Base-by-base conservation (phyloP, 2,888 invertebrate species). In the Catocala sponsa region DNA sequence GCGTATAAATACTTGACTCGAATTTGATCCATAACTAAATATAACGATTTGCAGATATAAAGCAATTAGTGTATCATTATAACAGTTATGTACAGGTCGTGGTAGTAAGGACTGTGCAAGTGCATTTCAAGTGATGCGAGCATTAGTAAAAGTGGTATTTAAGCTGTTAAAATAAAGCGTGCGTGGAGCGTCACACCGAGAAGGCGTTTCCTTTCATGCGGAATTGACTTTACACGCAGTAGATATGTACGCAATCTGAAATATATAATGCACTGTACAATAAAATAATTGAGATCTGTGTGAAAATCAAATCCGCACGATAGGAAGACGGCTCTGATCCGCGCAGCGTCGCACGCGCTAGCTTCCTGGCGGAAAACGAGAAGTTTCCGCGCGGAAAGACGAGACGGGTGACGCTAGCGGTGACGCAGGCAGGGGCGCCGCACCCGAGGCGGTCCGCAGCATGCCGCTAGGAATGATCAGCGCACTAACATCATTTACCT, bases 401-500 rank as follows among this genome's bases (percentile, higher is more conserved):
- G 15, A 33, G 32, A 5, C 0, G 7, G 41, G 32, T 25, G 49
- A 32, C 49, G 32, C 47, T 61, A 54, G 48, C 55, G 58, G 62
- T 43, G 60, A 55, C 58, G 52, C 48, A 51, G 55, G 66, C 51
- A 11, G 43, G 76, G 78, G 73, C 83, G 88, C 91, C 92, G 90
- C 91, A 83, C 89, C 91, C 90, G 83, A 86, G 87, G 89, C 91
- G 82, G 79, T 65, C 63, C 73, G 89, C 87, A 82, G 86, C 93
- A 92, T 92, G 92, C 93, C 86, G 90, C 91, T 92, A 92, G 91
- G 91, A 92, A 92, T 91, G 91, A 92, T 89, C 91, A 92, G 91
- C 94, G 90, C 94, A 94, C 94, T 94, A 94, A 94, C 94, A 91
- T 94, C 92, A 93, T 95, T 95, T 95, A 96, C 96, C 96, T 98